Evolutionary conservation across 1,140 invertebrate species (phyloP), one percentile per base, ranked within the genome.

Genomic region (Idris sp.): DNA sequence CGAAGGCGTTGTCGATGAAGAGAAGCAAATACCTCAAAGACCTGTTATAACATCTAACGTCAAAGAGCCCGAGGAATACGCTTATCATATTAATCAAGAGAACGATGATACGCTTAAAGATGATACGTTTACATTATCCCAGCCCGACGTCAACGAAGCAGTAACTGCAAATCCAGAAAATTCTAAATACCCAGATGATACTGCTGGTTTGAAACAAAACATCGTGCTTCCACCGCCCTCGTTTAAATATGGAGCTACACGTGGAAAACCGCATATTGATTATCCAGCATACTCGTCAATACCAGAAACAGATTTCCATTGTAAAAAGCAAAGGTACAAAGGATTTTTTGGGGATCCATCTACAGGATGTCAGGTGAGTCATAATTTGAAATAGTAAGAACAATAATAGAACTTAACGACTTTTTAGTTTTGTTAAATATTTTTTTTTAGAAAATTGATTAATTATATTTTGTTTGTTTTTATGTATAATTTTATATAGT

Each of bases 331-430:
- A 81, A 88, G 94, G 5, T 96, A 96, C 82, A 96, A 96, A 77
- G 95, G 95, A 36, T 96, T 97, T 84, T 97, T 96, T 77, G 95
- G 94, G 4, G 95, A 97, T 86, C 92, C 94, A 0, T 92, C 94
- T 58, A 95, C 95, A 0, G 90, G 92, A 36, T 71, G 67, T 7
- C 67, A 69, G 54, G 65, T 67, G n/a, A 7, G 35, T 53, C 26
- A n/a, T n/a, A n/a, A n/a, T n/a, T n/a, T n/a, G n/a, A n/a, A n/a
- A n/a, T n/a, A n/a, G n/a, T n/a, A n/a, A n/a, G n/a, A n/a, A n/a
- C n/a, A n/a, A n/a, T n/a, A n/a, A n/a, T n/a, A n/a, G n/a, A n/a
- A n/a, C n/a, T n/a, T n/a, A n/a, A n/a, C n/a, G n/a, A n/a, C n/a
- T n/a, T n/a, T n/a, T n/a, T n/a, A n/a, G n/a, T n/a, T n/a, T n/a